Conservation (phyloP, 1,140 invertebrate genomes). For the Trachymyrmex septentrionalis region DNA sequence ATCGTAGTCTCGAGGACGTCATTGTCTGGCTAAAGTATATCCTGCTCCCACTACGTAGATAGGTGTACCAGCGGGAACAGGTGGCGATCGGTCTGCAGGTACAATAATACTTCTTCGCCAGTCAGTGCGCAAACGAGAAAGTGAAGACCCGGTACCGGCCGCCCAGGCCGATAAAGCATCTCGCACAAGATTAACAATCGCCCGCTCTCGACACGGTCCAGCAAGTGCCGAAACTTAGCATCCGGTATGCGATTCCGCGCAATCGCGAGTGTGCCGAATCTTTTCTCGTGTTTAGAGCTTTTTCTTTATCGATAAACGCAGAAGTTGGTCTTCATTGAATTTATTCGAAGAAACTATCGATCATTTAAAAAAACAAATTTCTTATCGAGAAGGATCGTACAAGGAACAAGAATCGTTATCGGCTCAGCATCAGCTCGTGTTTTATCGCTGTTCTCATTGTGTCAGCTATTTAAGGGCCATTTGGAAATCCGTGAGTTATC, state of each 20-base stretch:
- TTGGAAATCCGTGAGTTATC: constrained; percentile 48
- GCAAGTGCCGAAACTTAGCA: constrained; percentile 33
- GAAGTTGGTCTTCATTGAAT: background rate
- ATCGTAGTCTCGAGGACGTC: constrained; percentile 58
- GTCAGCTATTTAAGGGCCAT: constrained; percentile 38
- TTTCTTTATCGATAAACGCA: background rate
- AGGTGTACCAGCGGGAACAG: constrained; percentile 66
- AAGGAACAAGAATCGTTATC: constrained; percentile 37
- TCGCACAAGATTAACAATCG: constrained; percentile 24
- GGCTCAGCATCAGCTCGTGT: background rate
- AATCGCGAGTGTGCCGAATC: constrained; percentile 11
- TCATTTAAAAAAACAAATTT: background rate
- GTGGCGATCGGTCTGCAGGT: constrained; percentile 73
- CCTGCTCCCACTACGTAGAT: constrained; percentile 70
- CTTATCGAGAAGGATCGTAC: background rate
- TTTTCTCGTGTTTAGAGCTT: background rate
- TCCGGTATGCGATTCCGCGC: constrained; percentile 12
- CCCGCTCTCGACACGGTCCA: constrained; percentile 6
- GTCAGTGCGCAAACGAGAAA: constrained; percentile 76
- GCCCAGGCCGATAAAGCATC: constrained; percentile 1
- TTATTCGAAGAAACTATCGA: background rate
- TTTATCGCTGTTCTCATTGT: background rate
- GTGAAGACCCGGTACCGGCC: constrained; percentile 68
- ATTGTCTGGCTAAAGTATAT: constrained; percentile 55
- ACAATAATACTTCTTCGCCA: constrained; percentile 67